Evolutionary conservation across 2,797 vertebrate genomes (phyloP).

Genomic region (Tamandua tetradactyla): DNA sequence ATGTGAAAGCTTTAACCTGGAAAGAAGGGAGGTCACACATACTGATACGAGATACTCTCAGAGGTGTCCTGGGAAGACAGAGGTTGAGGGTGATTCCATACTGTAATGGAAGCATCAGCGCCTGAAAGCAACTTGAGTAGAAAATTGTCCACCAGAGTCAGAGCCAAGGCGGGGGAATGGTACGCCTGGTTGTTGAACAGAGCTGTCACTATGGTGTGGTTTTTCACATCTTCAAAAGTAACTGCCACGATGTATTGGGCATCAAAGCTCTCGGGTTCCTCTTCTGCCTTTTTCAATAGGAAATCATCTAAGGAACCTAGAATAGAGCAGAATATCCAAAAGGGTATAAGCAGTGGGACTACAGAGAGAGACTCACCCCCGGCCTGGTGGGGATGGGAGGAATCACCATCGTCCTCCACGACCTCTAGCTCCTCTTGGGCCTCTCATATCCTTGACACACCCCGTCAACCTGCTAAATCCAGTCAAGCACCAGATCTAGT

Average conservation of each 20-base stretch:
- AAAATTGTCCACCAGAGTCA: constrained; percentile 92
- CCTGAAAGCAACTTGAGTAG: constrained; percentile 90
- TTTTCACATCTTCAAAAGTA: constrained; percentile 83
- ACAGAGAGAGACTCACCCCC: constrained; percentile 41
- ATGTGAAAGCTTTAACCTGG: not conserved
- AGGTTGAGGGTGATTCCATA: constrained; percentile 92
- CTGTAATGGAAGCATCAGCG: constrained; percentile 90
- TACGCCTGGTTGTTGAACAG: constrained; percentile 96
- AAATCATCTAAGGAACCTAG: constrained; percentile 84
- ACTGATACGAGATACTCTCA: constrained; percentile 91
- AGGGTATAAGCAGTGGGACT: not conserved
- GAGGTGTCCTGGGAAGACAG: constrained; percentile 88
- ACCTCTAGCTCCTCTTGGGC: accelerated
- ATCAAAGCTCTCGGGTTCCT: constrained; percentile 91
- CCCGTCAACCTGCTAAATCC: too few species aligned
- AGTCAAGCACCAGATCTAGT: not conserved
- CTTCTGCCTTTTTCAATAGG: constrained; percentile 86
- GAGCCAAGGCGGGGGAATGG: constrained; percentile 91
- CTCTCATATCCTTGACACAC: not conserved
- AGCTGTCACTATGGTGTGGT: constrained; percentile 84
- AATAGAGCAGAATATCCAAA: not conserved
- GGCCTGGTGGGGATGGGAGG: constrained; percentile 76
- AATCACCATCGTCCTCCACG: not conserved
- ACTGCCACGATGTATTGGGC: constrained; percentile 91
- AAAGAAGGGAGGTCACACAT: constrained; percentile 69